Conservation (phyloP, 2,113 vertebrate genomes). For the Tyrannus savana region DNA sequence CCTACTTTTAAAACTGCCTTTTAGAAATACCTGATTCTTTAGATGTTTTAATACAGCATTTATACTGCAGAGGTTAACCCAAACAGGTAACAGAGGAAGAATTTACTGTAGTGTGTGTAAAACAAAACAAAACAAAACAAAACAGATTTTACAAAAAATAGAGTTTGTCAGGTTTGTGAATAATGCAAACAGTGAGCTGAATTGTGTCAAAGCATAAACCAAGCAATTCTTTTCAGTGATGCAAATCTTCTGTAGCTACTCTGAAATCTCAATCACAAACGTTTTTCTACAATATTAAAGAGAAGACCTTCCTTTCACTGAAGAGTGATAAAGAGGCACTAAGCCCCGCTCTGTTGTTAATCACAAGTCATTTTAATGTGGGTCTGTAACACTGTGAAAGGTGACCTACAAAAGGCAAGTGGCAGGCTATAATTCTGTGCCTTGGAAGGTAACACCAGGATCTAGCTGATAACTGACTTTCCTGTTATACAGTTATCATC, state of each 20-base stretch:
- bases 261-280: background rate
- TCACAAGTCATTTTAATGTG: conserved; percentile 54
- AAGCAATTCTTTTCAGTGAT: conserved; percentile 30
- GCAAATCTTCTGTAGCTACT: conserved; percentile 25
- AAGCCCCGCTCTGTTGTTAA: conserved; percentile 25
- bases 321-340: conserved; percentile 19
- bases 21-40: background rate
- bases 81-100: background rate
- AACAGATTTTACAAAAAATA: background rate
- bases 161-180: conserved; percentile 2
- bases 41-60: background rate
- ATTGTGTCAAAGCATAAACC: conserved; percentile 7
- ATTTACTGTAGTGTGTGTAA: background rate
- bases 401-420: conserved; percentile 19
- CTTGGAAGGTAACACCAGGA: background rate
- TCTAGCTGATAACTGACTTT: conserved; percentile 45
- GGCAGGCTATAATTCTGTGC: conserved; percentile 14
- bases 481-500: conserved; percentile 49
- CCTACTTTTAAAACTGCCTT: conserved; percentile 16
- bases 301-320: background rate
- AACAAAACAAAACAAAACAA: background rate
- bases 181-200: conserved; percentile 28
- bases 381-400: conserved; percentile 38
- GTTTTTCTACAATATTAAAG: conserved; percentile 26
- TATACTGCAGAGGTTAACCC: background rate